Percentiles rank a stretch among this genome's conserved stretches.
Conservation (phyloP, 2,797 vertebrate genomes). For the Xyrichtys novacula region DNA sequence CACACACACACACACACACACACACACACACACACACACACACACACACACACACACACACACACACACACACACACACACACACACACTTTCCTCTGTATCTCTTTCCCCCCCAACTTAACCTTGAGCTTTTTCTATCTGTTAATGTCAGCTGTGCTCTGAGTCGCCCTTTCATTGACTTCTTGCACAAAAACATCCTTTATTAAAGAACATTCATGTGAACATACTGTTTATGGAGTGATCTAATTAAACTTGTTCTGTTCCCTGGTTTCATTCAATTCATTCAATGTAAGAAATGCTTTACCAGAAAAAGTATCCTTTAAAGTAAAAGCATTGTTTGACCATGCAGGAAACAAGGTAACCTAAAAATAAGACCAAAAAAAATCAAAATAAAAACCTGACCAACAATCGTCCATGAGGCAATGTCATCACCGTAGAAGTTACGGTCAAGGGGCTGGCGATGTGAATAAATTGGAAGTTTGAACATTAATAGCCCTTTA, state of each 20-base stretch:
- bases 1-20: slow-evolving; percentile 14
- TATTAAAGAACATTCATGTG: not conserved
- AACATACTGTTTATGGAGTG: not conserved
- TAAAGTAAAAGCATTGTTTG: no score
- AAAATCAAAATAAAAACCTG: no score
- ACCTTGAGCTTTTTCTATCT: slow-evolving; percentile 15
- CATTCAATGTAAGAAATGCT: no score
- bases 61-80: slow-evolving; percentile 23
- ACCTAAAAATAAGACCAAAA: no score
- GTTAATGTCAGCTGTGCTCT: slow-evolving; percentile 7
- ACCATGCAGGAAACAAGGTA: no score
- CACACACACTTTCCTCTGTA: slow-evolving; percentile 21
- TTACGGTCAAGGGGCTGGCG: no score
- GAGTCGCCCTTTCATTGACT: slow-evolving; percentile 17
- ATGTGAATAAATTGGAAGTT: no score
- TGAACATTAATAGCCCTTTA: no score
- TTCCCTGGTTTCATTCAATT: no score
- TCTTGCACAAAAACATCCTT: not conserved
- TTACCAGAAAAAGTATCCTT: no score
- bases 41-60: slow-evolving; percentile 22
- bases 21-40: slow-evolving; percentile 24
- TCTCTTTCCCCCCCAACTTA: not conserved
- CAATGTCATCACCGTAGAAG: no score
- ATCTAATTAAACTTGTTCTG: not conserved
- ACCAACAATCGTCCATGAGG: no score